These are phyloP conservation scores for Meloe dianella DNA, from an alignment of 2,888 invertebrate species.

Conservation along the genomic window DNA sequence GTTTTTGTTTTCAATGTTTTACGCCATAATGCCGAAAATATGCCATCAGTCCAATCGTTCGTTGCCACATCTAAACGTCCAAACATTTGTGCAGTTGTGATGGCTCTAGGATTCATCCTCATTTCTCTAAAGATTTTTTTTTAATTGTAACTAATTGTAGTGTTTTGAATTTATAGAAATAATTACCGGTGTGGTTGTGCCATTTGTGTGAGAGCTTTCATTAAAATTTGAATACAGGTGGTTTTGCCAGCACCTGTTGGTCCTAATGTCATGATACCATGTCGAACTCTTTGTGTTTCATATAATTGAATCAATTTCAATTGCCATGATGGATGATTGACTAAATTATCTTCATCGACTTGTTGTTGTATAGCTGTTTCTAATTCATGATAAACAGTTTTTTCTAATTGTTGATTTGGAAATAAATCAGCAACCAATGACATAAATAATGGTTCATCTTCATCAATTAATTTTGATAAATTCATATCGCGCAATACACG, in stretches of 20 bases:
- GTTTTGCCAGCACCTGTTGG: slow-evolving; percentile 96
- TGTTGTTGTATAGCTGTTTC: slow-evolving; percentile 87
- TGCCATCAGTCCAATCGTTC: slow-evolving; percentile 98
- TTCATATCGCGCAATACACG: slow-evolving; percentile 97
- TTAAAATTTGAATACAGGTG: slow-evolving; percentile 85
- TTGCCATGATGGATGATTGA: slow-evolving; percentile 95
- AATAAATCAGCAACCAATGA: slow-evolving; percentile 94
- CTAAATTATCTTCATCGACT: slow-evolving; percentile 78
- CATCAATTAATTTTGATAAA: slow-evolving; percentile 94
- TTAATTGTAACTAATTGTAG: not conserved
- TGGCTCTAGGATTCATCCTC: slow-evolving; percentile 98
- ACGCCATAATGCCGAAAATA: slow-evolving; percentile 95
- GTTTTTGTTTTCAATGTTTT: slow-evolving; percentile 89
- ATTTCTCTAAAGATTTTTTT: slow-evolving; percentile 70
- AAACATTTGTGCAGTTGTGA: slow-evolving; percentile 97
- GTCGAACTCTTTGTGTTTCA: slow-evolving; percentile 93
- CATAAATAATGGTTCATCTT: slow-evolving; percentile 97
- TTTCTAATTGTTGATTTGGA: slow-evolving; percentile 92
- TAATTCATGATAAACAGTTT: slow-evolving; percentile 86
- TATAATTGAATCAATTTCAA: slow-evolving; percentile 94
- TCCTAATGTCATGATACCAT: slow-evolving; percentile 95
- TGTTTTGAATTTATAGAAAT: not conserved
- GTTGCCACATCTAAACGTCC: slow-evolving; percentile 95
- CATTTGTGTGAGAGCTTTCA: slow-evolving; percentile 87
- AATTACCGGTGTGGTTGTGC: slow-evolving; percentile 80